These are phyloP conservation scores for Bubo scandiacus DNA, from an alignment of 2,113 vertebrate species.

Conservation along the genomic window DNA sequence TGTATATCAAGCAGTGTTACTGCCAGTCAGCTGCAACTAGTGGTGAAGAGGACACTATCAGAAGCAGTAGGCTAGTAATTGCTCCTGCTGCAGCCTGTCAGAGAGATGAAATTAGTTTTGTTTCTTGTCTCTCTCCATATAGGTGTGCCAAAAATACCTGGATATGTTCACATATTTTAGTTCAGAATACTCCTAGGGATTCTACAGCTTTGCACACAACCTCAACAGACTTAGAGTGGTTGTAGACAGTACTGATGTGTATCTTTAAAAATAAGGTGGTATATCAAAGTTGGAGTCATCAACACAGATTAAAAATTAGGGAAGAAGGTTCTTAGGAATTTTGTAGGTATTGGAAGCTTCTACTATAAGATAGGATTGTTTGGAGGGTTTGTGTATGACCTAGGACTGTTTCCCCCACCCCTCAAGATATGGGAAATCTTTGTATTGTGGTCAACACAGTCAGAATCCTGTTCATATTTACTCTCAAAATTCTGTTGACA, in stretches of 20 bases:
- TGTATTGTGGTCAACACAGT: neutral
- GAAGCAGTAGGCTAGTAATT: neutral
- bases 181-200: neutral
- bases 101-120: neutral
- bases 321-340: neutral
- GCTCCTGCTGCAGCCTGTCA: neutral
- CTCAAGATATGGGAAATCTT: neutral
- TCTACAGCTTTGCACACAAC: neutral
- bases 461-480: neutral
- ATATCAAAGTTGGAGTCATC: neutral
- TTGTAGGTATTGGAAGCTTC: neutral
- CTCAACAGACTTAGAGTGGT: neutral
- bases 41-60: neutral
- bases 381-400: neutral
- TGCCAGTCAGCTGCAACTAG: neutral
- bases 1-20: neutral
- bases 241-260: neutral
- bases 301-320: neutral
- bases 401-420: rapidly evolving
- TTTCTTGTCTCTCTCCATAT: neutral
- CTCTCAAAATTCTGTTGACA: neutral
- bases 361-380: neutral
- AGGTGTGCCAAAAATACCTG: neutral
- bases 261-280: neutral
- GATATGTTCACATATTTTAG: neutral